These are phyloP conservation scores for Urocyon cinereoargenteus DNA, from an alignment of 2,797 vertebrate species.

Conservation along the genomic window DNA sequence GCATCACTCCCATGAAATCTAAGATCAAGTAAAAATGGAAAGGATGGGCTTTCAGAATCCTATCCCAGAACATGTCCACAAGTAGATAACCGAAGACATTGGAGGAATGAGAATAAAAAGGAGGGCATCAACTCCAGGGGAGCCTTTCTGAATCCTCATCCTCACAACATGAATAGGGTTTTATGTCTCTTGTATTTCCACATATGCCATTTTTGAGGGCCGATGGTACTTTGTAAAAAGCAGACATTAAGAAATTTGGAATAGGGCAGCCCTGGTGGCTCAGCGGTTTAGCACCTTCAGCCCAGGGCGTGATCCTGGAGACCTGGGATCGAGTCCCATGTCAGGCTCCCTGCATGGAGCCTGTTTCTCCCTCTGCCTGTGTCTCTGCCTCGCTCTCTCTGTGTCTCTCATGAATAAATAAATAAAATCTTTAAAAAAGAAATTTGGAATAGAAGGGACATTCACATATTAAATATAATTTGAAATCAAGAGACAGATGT, in stretches of 20 bases:
- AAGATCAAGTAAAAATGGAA: conserved; percentile 10
- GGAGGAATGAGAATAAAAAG: background rate
- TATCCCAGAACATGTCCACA: background rate
- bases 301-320: no score
- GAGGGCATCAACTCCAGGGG: background rate
- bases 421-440: background rate
- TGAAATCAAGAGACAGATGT: background rate
- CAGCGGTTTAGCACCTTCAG: no score
- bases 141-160: background rate
- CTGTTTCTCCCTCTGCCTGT: no score
- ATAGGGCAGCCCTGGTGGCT: no score
- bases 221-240: background rate
- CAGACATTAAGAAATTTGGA: background rate
- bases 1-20: background rate
- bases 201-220: background rate
- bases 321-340: no score
- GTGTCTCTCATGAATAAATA: no score
- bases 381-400: no score
- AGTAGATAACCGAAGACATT: background rate
- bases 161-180: background rate
- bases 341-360: no score
- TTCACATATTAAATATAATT: background rate
- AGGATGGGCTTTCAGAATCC: background rate
- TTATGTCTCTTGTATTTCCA: background rate
- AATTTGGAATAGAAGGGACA: background rate